Evolutionary conservation across 2,113 vertebrate species (phyloP), one percentile per base, ranked within the genome.

Genomic region (Labeo catla): DNA sequence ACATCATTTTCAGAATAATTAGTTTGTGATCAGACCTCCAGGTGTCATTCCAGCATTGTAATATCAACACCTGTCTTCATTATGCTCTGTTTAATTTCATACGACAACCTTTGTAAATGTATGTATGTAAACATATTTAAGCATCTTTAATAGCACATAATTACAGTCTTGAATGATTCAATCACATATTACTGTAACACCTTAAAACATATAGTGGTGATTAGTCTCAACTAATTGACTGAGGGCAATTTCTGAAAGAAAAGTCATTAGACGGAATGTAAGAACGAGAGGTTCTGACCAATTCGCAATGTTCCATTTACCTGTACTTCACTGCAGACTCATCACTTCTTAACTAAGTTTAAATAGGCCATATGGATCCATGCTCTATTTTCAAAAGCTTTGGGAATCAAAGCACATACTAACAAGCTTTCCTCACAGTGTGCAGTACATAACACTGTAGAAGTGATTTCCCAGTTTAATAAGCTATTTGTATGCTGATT

Each of bases 281-380:
- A 83, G 28, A 66, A 81, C 79, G 49, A 6, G n/a, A 23, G 21
- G 12, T 73, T 43, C 61, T 54, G 63, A 13, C 54, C 36, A n/a
- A 10, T 74, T 57, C 36, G 47, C 80, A n/a, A 86, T 76, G 86
- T 88, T 88, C 84, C 86, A 91, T 90, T 90, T 89, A 90, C 63
- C 88, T 87, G 73, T 70, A 83, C 49, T 83, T 87, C 86, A 73
- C 77, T 84, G 86, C 87, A 81, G 84, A 84, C 80, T 90, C 76
- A 76, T 88, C 81, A 74, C 68, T 84, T 91, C 86, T 83, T 45
- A 76, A 81, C 49, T n/a, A 79, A 76, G 84, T 86, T 73, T 79
- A 92, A 92, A 86, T 91, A 91, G 91, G 91, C 81, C 91, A 88
- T 65, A 86, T 86, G 83, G 68, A 89, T 76, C 76, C 73, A 70